phyloP scores from a whole-genome alignment of 1,140 invertebrate species.

The Drosophila bifasciata region DNA sequence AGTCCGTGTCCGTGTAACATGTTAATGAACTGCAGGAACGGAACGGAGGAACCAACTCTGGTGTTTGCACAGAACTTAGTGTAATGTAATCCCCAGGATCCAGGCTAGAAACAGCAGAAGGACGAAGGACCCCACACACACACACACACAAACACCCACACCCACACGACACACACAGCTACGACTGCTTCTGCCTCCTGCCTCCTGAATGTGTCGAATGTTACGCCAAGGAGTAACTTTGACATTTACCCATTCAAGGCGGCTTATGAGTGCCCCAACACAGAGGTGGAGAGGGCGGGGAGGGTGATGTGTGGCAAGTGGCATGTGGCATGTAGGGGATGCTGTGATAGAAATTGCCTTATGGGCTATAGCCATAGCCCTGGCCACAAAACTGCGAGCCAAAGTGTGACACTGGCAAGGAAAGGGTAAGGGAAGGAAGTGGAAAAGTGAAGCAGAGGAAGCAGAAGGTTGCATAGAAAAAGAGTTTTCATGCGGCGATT shows the following conservation, averaged over 20 bases:
- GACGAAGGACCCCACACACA: slow-evolving; percentile 9
- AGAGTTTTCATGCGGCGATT: slow-evolving; percentile 8
- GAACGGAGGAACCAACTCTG: slow-evolving; percentile 52
- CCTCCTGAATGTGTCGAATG: slow-evolving; percentile 71
- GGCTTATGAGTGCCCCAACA: slow-evolving; percentile 78
- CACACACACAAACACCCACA: slow-evolving; percentile 21
- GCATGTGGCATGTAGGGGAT: slow-evolving; percentile 19
- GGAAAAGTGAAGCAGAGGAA: too few species aligned
- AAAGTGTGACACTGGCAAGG: slow-evolving; percentile 68
- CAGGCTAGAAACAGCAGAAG: slow-evolving; percentile 12
- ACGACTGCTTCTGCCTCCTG: slow-evolving; percentile 48
- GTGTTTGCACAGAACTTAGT: slow-evolving; percentile 83
- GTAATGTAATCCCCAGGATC: slow-evolving; percentile 74
- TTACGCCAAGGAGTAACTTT: slow-evolving; percentile 83
- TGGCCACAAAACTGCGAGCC: slow-evolving; percentile 79
- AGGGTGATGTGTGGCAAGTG: neutral
- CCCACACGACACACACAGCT: slow-evolving; percentile 14
- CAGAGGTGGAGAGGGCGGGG: neutral
- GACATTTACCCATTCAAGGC: slow-evolving; percentile 82
- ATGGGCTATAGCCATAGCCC: slow-evolving; percentile 81
- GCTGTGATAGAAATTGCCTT: slow-evolving; percentile 75
- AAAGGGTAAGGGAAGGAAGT: slow-evolving; percentile 11
- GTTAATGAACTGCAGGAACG: slow-evolving; percentile 72
- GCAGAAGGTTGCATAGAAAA: slow-evolving; percentile 35
- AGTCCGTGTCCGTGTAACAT: slow-evolving; percentile 77